phyloP scores from a whole-genome alignment of 2,888 invertebrate species.

The Reticulitermes lucifugus region DNA sequence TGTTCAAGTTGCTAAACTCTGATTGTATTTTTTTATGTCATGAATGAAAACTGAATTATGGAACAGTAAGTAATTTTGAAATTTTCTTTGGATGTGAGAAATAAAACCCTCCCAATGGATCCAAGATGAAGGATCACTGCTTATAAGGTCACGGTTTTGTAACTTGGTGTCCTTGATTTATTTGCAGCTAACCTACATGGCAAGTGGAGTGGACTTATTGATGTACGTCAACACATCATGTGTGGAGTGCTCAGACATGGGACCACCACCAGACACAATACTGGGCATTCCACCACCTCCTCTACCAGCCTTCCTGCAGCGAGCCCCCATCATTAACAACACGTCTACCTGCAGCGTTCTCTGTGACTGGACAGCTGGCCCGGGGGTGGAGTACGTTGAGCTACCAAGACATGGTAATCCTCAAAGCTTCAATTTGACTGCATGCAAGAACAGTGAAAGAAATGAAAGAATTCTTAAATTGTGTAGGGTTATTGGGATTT shows the following conservation, averaged over 20 bases:
- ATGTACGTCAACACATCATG: conserved; percentile 60
- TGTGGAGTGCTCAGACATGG: conserved; percentile 67
- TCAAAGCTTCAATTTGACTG: too few species aligned
- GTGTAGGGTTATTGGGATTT: too few species aligned
- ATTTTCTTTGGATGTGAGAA: too few species aligned
- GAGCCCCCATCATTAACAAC: conserved; percentile 60
- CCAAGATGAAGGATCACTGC: too few species aligned
- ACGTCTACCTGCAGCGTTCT: conserved; percentile 56
- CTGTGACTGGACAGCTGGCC: conserved; percentile 63
- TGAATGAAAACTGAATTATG: too few species aligned
- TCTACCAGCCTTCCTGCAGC: conserved; percentile 77
- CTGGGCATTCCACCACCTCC: conserved; percentile 89
- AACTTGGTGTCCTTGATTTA: not conserved
- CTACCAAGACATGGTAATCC: conserved; percentile 77
- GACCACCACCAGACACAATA: conserved; percentile 85
- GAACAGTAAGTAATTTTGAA: too few species aligned
- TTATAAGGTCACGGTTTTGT: too few species aligned
- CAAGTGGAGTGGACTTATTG: conserved; percentile 56
- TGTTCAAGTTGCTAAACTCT: too few species aligned
- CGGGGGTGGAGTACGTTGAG: conserved; percentile 83
- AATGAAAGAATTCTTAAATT: too few species aligned
- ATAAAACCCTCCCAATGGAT: too few species aligned
- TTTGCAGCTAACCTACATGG: conserved; percentile 35
- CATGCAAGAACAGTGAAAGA: too few species aligned
- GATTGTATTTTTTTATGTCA: too few species aligned